Base-by-base conservation (phyloP, 1,140 invertebrate species). In the Gryllus bimaculatus region DNA sequence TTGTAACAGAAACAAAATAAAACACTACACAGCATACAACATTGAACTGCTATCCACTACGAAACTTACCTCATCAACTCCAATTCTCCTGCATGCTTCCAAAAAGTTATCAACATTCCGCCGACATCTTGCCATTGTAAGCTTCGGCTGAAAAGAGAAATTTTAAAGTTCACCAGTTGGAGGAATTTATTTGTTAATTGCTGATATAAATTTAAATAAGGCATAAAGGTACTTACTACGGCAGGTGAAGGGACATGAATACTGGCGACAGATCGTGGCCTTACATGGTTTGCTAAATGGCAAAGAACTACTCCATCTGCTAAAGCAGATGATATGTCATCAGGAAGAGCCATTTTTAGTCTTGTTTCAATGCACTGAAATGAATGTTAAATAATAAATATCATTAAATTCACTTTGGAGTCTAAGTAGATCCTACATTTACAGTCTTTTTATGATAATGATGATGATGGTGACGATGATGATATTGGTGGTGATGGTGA, bases 101-200 rank as follows among this genome's bases (percentile, higher is more conserved):
- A 98, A 87, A 84, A 98, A 98, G 87, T 98, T 98, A 84, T 98
- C 96, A 18, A 98, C 96, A 87, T 98, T 98, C 83, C 95, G 89
- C 83, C 96, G 89, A 88, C 95, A 97, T 83, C 96, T 91, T 12
- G 96, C 95, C 91, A 96, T 93, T 26, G 96, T 95, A 80, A 98
- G 86, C 85, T 97, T 97, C 75, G 96, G 95, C 96, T 97, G 86
- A 76, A 89, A 89, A 84, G 84, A 85, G 82, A 83, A 82, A 81
- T 75, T 73, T 76, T 79, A 79, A 26, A 73, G 39, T 47, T 76
- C 26, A 39, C 5, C 26, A 39, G 26, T 39, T 39, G 26, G 26
- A 39, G 26, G 26, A 39, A 39, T 2, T 39, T 39, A 39, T n/a
- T n/a, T n/a, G n/a, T n/a, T n/a, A n/a, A n/a, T n/a, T n/a, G n/a